phyloP scores from a whole-genome alignment of 2,113 vertebrate genomes.

The Serilophus lunatus region DNA sequence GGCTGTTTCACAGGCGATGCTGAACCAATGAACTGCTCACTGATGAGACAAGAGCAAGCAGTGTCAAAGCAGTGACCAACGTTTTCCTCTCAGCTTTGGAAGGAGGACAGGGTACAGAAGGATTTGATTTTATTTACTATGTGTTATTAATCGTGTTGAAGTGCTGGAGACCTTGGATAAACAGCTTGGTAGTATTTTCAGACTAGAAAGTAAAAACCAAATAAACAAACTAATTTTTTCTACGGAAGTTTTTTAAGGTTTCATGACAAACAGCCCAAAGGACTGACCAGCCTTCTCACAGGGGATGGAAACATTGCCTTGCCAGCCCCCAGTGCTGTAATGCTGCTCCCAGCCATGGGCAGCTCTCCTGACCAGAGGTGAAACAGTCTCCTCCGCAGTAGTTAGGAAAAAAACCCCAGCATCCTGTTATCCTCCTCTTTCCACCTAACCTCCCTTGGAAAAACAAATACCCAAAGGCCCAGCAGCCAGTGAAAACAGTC shows the following conservation, averaged over 20 bases:
- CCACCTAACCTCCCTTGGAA: conserved; percentile 47
- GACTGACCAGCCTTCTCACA: not conserved
- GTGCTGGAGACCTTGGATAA: not conserved
- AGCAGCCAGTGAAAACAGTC: conserved; percentile 32
- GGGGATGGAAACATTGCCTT: not conserved
- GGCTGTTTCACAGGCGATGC: not conserved
- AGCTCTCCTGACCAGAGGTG: not conserved
- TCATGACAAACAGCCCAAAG: not conserved
- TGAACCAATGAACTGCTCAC: not conserved
- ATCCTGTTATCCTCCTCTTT: conserved; percentile 60
- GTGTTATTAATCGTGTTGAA: not conserved
- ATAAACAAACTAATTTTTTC: not conserved
- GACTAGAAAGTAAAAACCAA: conserved; percentile 19
- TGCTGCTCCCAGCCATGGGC: not conserved
- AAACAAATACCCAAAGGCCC: conserved; percentile 54
- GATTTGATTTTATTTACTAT: not conserved
- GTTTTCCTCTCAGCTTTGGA: not conserved
- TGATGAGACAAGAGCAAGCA: not conserved
- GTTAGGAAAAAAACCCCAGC: not conserved
- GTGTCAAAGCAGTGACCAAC: not conserved
- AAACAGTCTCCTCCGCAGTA: not conserved
- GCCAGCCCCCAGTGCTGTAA: not conserved
- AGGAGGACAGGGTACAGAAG: not conserved
- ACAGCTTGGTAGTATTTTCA: conserved; percentile 1
- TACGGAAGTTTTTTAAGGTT: not conserved